Percentiles rank a stretch among this genome's conserved stretches.
phyloP scores from a whole-genome alignment of 2,888 invertebrate species.

The Lacanobia oleracea region DNA sequence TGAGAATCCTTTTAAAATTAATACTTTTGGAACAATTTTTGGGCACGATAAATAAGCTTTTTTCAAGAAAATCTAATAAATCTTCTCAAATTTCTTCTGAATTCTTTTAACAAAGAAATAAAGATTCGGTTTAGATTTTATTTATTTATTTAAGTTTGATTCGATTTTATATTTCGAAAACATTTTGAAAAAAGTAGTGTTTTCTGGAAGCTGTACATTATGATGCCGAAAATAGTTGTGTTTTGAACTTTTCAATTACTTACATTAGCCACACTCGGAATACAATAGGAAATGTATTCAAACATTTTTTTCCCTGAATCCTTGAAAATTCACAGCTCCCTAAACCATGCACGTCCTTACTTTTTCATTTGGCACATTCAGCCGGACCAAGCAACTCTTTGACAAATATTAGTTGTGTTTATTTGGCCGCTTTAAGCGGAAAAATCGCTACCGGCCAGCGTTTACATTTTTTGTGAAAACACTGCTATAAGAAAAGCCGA shows the following conservation, averaged over 20 bases:
- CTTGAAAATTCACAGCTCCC: too few relatives aligned
- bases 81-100: background rate
- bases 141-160: background rate
- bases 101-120: background rate
- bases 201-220: background rate
- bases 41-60: background rate
- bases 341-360: too few relatives aligned
- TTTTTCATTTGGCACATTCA: conserved; percentile 39
- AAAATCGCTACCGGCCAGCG: conserved; percentile 74
- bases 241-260: too few relatives aligned
- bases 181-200: too few relatives aligned
- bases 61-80: background rate
- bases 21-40: conserved; percentile 12
- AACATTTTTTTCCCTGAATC: too few relatives aligned
- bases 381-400: conserved; percentile 52
- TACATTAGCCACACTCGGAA: too few relatives aligned
- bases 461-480: conserved; percentile 63
- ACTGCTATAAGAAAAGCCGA: too few relatives aligned
- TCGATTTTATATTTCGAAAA: fast-evolving
- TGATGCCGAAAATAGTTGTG: background rate
- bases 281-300: too few relatives aligned
- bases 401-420: conserved; percentile 75
- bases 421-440: conserved; percentile 70
- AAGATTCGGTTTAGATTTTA: too few relatives aligned
- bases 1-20: too few relatives aligned